Evolutionary conservation across 2,888 invertebrate species (phyloP), one percentile per base, ranked within the genome.

Genomic region (Sinodicranocentrus sp.): DNA sequence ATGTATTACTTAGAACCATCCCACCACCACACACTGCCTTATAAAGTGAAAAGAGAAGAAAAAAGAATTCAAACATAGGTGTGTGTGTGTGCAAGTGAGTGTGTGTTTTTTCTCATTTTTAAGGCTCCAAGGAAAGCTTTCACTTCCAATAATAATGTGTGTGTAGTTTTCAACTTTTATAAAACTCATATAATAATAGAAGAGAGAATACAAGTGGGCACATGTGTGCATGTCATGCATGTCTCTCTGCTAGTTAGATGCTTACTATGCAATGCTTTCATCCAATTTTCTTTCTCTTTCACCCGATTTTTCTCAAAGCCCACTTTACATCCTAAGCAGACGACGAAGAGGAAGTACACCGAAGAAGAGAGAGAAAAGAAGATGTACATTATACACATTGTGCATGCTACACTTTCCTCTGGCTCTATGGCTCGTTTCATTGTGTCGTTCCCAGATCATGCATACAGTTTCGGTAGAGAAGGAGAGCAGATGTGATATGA

Each of bases 201-300:
- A 68, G 28, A 70, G 73, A 17, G 23, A 65, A 52, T 63, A 61
- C 65, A 57, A 65, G 61, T 68, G 80, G 65, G 65, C 75, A 76
- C 84, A 84, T 80, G 71, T 79, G 79, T 79, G 79, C 71, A 79
- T 79, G 79, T 79, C 79, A 79, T 79, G 52, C 71, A 79, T 79
- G 79, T 79, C 79, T 79, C 79, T 71, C 71, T 63, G 26, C 76
- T 79, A 82, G 83, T 77, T 85, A 85, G 84, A 83, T 82, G 82
- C 85, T 88, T 88, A 87, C 88, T 88, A 88, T 88, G 87, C 88
- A 87, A 87, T 86, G 86, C 88, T 88, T 86, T 88, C 88, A 88
- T 88, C 88, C 88, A 88, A 88, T 88, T 88, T 88, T 88, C 88
- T 87, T 87, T 87, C 87, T 87, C 84, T 87, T 78, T 87, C 87